Conservation (phyloP, 2,888 invertebrate genomes). For the Orthosia incerta region DNA sequence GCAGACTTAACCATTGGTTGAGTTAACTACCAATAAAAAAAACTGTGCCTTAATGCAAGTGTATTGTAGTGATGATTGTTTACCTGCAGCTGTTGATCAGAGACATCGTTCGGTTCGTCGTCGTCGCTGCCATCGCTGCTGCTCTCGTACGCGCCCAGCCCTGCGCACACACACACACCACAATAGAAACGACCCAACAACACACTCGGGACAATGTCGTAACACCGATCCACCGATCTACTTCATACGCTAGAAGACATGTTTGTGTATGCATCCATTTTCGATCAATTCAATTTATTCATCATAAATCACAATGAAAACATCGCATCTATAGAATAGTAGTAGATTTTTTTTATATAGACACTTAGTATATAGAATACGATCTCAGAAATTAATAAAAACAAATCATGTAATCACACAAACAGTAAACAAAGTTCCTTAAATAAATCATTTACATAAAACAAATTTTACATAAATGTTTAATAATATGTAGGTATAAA, state of each 20-base stretch:
- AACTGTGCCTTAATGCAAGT: not conserved
- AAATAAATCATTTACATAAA: slow-evolving; percentile 55
- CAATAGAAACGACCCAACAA: slow-evolving; percentile 46
- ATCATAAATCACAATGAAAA: too few relatives aligned
- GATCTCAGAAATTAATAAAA: slow-evolving; percentile 33
- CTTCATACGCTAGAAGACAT: slow-evolving; percentile 22
- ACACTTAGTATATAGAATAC: slow-evolving; percentile 23
- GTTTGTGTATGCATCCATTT: slow-evolving; percentile 40
- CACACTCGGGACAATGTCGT: slow-evolving; percentile 29
- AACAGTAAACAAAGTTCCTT: slow-evolving; percentile 48
- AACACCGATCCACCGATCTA: slow-evolving; percentile 44
- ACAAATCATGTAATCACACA: slow-evolving; percentile 48
- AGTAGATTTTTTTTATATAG: slow-evolving; percentile 26
- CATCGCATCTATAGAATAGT: slow-evolving; percentile 39
- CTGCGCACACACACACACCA: slow-evolving; percentile 88
- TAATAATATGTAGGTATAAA: slow-evolving; percentile 64
- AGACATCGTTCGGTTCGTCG: slow-evolving; percentile 86
- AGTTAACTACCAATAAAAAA: too few relatives aligned
- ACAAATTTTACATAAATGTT: slow-evolving; percentile 53
- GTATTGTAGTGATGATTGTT: not conserved
- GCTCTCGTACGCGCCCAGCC: slow-evolving; percentile 96
- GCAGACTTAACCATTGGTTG: too few relatives aligned
- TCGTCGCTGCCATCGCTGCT: slow-evolving; percentile 92
- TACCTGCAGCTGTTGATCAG: slow-evolving; percentile 94
- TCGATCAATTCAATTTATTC: slow-evolving; percentile 23